A percentile compares a stretch with the other conserved stretches of the same genome.
These are phyloP conservation scores for Indicator maculatus DNA, from an alignment of 2,113 vertebrate species.

Conservation along the genomic window DNA sequence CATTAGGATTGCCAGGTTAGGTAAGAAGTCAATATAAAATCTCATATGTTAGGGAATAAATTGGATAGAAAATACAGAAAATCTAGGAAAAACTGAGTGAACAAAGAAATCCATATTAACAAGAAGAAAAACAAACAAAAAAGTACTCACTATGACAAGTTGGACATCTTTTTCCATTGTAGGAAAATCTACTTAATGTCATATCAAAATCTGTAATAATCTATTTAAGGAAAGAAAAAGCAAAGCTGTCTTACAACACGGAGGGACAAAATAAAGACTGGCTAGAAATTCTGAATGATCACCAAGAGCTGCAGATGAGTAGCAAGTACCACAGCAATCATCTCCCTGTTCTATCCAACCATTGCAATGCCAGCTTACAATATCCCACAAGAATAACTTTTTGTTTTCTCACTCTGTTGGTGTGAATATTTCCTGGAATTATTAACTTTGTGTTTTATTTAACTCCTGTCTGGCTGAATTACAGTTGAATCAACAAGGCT, in stretches of 20 bases:
- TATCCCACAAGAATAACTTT: not conserved
- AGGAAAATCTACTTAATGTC: conserved; percentile 94
- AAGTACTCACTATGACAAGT: conserved; percentile 93
- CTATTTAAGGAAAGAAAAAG: conserved; percentile 77
- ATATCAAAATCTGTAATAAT: conserved; percentile 99
- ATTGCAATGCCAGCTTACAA: not conserved
- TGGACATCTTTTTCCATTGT: conserved; percentile 92
- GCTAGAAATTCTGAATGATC: conserved; percentile 34
- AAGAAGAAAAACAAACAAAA: not conserved
- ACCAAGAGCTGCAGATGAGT: not conserved
- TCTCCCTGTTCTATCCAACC: not conserved
- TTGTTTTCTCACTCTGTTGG: not conserved
- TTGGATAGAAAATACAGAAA: conserved; percentile 1
- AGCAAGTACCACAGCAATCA: not conserved
- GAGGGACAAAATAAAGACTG: conserved; percentile 54
- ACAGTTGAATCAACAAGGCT: not conserved
- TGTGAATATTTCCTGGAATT: conserved; percentile 6
- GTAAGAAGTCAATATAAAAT: conserved; percentile 20
- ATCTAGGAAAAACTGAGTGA: not conserved
- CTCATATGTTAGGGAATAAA: not conserved
- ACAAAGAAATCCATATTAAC: conserved; percentile 25
- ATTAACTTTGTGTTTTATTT: not conserved
- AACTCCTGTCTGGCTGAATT: not conserved
- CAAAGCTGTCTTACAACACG: conserved; percentile 42
- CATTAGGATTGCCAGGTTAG: not conserved